These are phyloP conservation scores for Gymnarchus niloticus DNA, from an alignment of 2,113 vertebrate genomes.

Conservation along the genomic window DNA sequence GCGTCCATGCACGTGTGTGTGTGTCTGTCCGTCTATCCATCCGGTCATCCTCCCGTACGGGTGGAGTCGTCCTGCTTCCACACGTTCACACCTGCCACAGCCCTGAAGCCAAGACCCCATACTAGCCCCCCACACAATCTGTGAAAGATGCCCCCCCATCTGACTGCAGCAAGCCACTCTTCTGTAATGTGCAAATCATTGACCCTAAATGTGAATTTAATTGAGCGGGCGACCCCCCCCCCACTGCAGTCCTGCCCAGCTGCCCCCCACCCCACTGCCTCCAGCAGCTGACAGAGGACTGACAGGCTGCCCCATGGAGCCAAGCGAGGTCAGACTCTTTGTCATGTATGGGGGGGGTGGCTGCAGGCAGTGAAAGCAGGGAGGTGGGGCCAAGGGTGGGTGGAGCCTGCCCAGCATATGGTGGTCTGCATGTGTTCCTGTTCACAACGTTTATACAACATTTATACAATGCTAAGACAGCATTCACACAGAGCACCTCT, in stretches of 20 bases:
- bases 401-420: slow-evolving; percentile 44
- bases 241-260: not conserved
- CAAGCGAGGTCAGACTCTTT: slow-evolving; percentile 63
- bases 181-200: slow-evolving; percentile 59
- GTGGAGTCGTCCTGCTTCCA: not conserved
- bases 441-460: not conserved
- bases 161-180: slow-evolving; percentile 38
- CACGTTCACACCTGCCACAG: not conserved
- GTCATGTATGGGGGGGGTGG: slow-evolving; percentile 67
- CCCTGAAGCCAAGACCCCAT: not conserved
- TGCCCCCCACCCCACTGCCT: slow-evolving; percentile 9
- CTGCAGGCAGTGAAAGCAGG: slow-evolving; percentile 53
- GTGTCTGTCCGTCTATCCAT: slow-evolving; percentile 14
- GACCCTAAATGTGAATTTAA: slow-evolving; percentile 72
- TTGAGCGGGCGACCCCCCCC: slow-evolving; percentile 56
- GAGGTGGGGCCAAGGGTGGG: slow-evolving; percentile 21
- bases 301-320: slow-evolving; percentile 37
- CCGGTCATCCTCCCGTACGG: not conserved
- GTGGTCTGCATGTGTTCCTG: not conserved
- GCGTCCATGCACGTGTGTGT: slow-evolving; percentile 23
- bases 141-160: slow-evolving; percentile 34
- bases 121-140: slow-evolving; percentile 23
- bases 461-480: not conserved
- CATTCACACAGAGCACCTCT: not conserved
- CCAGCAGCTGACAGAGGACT: slow-evolving; percentile 29